Base-by-base conservation (phyloP, 2,113 vertebrate species). In the Clarias gariepinus region DNA sequence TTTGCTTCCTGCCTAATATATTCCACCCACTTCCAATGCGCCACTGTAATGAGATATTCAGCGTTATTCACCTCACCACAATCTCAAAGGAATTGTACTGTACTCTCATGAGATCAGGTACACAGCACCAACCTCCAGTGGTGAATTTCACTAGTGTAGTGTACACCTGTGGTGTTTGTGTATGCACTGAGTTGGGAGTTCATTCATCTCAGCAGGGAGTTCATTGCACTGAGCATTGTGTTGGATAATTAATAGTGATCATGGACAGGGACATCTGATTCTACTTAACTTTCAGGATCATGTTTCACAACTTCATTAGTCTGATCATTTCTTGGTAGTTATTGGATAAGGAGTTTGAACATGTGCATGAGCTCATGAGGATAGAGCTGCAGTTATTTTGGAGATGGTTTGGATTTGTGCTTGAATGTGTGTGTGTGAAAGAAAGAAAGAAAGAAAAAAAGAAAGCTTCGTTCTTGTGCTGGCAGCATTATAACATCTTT, bases 401-500 rank as follows among this genome's bases (percentile, higher is more conserved):
- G 18, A 57, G 8, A 16, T 23, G 1, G 1, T 58, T 58, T 23
- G 19, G 58, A 66, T 66, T 21, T 53, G 28, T 76, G 81, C 53
- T 58, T 63, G 82, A 28, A 55, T 53, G 9, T 53, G 79, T 66
- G 60, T 64, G 60, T 60, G 78, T 85, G 83, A 57, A 66, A 63
- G 47, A 61, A 60, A 69, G 84, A 82, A 28, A 69, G 36, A n/a
- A n/a, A 52, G 36, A 57, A 66, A 63, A 33, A 61, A 60, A 69
- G 84, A 82, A 28, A 69, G 36, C 47, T 81, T 60, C 28, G 80
- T 80, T 57, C 64, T 83, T 28, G 36, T 41, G 47, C 41, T 82
- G 73, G 21, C 68, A 36, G 58, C 57, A 16, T 15, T 52, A 41
- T 41, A 4, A 9, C 36, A 25, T 6, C 36, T 55, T 47, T 58